phyloP scores from a whole-genome alignment of 1,140 invertebrate species.

The Rhopalosiphum padi region DNA sequence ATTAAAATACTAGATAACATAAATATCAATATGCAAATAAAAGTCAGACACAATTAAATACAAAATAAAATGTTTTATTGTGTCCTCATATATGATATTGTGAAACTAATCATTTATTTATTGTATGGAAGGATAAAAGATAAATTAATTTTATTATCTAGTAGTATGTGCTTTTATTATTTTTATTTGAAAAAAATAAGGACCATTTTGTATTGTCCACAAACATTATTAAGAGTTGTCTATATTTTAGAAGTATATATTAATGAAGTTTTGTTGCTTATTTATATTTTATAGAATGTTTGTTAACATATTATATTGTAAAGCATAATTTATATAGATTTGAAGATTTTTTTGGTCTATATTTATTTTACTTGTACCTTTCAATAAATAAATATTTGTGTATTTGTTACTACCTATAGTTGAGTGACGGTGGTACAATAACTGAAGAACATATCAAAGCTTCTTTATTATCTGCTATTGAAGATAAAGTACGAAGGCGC shows the following conservation, averaged over 20 bases:
- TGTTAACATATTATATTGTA: neutral
- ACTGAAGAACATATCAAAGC: slow-evolving; percentile 94
- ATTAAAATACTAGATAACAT: neutral
- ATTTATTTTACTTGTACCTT: neutral
- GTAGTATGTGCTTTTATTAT: neutral
- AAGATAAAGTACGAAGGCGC: slow-evolving; percentile 88
- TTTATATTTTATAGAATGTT: neutral
- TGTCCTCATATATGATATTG: neutral
- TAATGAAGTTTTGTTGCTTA: neutral
- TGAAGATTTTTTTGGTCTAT: neutral
- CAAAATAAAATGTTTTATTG: neutral
- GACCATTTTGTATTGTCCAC: neutral
- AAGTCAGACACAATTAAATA: neutral
- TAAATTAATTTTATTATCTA: neutral
- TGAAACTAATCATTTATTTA: neutral
- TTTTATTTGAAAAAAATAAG: neutral
- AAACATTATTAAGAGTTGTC: neutral
- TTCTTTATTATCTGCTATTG: slow-evolving; percentile 91
- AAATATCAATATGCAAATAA: neutral
- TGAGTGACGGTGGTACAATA: slow-evolving; percentile 74
- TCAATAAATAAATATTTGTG: neutral
- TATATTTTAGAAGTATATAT: neutral
- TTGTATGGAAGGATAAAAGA: neutral
- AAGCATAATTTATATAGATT: neutral
- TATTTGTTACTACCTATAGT: neutral